Percentiles rank a stretch among this genome's conserved stretches.
Conservation (phyloP, 2,797 vertebrate species). For the Echiichthys vipera region DNA sequence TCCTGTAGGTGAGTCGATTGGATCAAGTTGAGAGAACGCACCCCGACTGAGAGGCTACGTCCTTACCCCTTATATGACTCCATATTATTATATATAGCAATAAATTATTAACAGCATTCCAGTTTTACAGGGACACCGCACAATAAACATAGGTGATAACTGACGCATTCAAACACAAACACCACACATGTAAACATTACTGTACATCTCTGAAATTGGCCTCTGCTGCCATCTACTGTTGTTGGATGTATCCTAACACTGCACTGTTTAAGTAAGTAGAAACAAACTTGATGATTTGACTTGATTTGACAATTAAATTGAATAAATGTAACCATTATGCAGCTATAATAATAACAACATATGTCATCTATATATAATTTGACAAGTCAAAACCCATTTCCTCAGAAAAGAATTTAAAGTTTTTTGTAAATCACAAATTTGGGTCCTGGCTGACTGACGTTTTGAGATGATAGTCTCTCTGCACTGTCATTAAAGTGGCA, state of each 20-base stretch:
- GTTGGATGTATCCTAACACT: neutral
- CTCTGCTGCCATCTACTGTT: slow-evolving; percentile 56
- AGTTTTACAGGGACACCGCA: neutral
- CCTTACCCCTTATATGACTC: too few relatives aligned
- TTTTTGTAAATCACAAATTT: neutral
- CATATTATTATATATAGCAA: too few relatives aligned
- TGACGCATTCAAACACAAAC: neutral
- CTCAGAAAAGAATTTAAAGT: too few relatives aligned
- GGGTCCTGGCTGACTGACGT: neutral
- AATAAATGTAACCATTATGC: neutral
- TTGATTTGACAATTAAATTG: neutral
- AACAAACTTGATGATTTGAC: too few relatives aligned
- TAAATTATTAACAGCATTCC: too few relatives aligned
- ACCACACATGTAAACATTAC: neutral
- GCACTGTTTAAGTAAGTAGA: too few relatives aligned
- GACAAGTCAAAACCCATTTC: neutral
- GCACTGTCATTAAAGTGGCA: slow-evolving; percentile 18
- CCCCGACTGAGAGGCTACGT: too few relatives aligned
- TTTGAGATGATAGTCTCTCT: neutral
- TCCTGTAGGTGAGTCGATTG: too few relatives aligned
- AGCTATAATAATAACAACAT: neutral
- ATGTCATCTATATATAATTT: neutral
- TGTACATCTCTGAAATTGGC: neutral
- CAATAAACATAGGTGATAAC: neutral
- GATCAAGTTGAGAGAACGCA: too few relatives aligned